A percentile compares a stretch with the other conserved stretches of the same genome.
These are phyloP conservation scores for Oophaga sylvatica DNA, from an alignment of 2,797 vertebrate species.

Conservation along the genomic window DNA sequence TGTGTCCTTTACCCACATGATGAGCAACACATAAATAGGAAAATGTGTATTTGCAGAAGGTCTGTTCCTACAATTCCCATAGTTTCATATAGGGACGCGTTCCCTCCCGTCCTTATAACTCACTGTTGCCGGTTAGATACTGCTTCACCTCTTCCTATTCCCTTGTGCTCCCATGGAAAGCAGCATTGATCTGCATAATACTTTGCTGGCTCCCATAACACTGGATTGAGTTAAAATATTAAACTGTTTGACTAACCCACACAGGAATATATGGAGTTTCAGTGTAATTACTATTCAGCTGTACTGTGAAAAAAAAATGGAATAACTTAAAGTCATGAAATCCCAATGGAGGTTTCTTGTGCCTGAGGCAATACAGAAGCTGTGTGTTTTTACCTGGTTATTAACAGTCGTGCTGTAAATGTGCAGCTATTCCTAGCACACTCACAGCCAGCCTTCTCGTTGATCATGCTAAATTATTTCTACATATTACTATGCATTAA, in stretches of 20 bases:
- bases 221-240: slow-evolving; percentile 45
- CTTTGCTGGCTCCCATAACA: slow-evolving; percentile 24
- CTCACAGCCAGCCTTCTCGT: slow-evolving; percentile 27
- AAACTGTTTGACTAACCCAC: slow-evolving; percentile 52
- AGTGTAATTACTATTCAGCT: slow-evolving; percentile 58
- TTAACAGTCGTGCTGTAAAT: slow-evolving; percentile 43
- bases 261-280: slow-evolving; percentile 52
- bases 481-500: slow-evolving; percentile 28
- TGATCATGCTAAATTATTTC: slow-evolving; percentile 50
- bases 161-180: slow-evolving; percentile 46
- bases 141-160: slow-evolving; percentile 1
- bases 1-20: background rate
- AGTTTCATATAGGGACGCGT: background rate
- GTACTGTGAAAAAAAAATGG: slow-evolving; percentile 46
- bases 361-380: slow-evolving; percentile 50
- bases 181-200: slow-evolving; percentile 46
- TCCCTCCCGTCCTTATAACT: background rate
- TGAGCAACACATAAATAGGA: background rate
- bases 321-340: slow-evolving; percentile 57
- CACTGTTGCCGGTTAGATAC: background rate
- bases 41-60: background rate
- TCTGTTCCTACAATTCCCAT: background rate
- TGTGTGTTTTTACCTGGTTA: slow-evolving; percentile 52
- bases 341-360: slow-evolving; percentile 46
- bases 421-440: slow-evolving; percentile 37